phyloP scores from a whole-genome alignment of 2,888 invertebrate genomes.

The Cyaniris semiargus region DNA sequence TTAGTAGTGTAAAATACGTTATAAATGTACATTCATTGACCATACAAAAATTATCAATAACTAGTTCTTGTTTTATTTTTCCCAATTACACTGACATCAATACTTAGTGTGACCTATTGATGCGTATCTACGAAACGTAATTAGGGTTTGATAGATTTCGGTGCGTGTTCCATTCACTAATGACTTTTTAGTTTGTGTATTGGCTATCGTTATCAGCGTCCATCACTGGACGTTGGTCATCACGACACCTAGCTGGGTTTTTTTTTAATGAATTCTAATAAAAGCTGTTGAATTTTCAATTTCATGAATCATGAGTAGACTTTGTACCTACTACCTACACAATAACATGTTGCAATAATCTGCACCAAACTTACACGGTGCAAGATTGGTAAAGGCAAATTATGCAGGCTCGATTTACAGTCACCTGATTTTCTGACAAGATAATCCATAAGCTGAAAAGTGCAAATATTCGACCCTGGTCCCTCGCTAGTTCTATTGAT shows the following conservation, averaged over 20 bases:
- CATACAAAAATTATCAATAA: too few species aligned
- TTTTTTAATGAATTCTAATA: neutral
- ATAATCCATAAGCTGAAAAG: too few species aligned
- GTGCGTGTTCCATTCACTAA: neutral
- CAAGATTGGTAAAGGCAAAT: neutral
- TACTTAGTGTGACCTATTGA: neutral
- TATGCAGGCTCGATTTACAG: too few species aligned
- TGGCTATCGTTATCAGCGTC: neutral
- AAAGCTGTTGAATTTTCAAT: neutral
- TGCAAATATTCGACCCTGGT: too few species aligned
- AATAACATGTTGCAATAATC: neutral
- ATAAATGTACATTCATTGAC: too few species aligned
- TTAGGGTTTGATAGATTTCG: constrained; percentile 9
- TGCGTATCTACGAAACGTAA: neutral
- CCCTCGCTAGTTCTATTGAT: too few species aligned
- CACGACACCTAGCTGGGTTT: neutral
- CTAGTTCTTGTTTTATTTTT: neutral
- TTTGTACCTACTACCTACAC: neutral
- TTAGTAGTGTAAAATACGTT: too few species aligned
- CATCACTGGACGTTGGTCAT: neutral
- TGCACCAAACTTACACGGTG: neutral
- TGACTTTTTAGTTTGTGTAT: constrained; percentile 16
- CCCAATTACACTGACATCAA: neutral
- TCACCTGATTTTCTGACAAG: too few species aligned
- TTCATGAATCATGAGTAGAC: neutral